These are phyloP conservation scores for Megathymus violae DNA, from an alignment of 1,140 invertebrate genomes.

Conservation along the genomic window DNA sequence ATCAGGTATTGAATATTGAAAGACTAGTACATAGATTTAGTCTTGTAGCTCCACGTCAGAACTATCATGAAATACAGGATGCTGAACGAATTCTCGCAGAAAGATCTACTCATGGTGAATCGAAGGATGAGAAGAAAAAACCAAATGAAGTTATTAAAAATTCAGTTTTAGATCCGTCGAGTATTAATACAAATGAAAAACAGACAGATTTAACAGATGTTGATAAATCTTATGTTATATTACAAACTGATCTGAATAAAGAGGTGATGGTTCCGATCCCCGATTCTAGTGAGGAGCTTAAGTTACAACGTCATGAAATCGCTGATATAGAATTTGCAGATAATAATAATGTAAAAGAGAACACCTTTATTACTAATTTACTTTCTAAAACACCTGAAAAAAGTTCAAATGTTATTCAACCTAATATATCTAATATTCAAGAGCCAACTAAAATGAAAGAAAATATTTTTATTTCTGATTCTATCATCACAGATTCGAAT, in stretches of 20 bases:
- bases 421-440: too few relatives aligned
- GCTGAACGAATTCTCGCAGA: slow-evolving; percentile 38
- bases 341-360: too few relatives aligned
- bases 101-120: not conserved
- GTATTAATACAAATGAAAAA: too few relatives aligned
- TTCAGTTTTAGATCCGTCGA: not conserved
- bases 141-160: not conserved
- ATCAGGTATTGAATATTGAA: not conserved
- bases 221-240: too few relatives aligned
- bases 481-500: not conserved
- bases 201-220: too few relatives aligned
- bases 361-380: too few relatives aligned
- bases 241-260: too few relatives aligned
- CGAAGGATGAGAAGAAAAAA: not conserved
- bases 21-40: not conserved
- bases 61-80: slow-evolving; percentile 38
- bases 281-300: too few relatives aligned
- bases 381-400: not conserved
- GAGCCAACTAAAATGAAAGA: not conserved
- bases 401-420: not conserved
- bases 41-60: slow-evolving; percentile 4
- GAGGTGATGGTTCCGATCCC: too few relatives aligned
- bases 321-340: too few relatives aligned
- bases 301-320: too few relatives aligned
- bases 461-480: not conserved